A percentile compares a stretch with the other conserved stretches of the same genome.
These are phyloP conservation scores for Telenomus remus DNA, from an alignment of 1,140 invertebrate species.

Conservation along the genomic window DNA sequence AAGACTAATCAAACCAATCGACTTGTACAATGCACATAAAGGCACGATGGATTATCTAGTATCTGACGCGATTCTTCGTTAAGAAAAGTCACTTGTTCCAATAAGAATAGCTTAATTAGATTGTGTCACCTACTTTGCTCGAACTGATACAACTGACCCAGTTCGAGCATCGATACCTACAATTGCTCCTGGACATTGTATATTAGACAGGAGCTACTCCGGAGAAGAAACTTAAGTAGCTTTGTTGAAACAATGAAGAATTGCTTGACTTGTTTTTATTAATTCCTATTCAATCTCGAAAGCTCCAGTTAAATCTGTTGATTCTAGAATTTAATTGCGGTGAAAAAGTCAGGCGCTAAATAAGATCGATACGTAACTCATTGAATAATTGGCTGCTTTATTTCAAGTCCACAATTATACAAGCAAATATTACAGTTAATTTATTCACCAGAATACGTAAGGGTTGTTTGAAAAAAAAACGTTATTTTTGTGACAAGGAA, in stretches of 20 bases:
- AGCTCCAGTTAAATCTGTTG: slow-evolving; percentile 9
- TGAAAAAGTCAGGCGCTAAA: no score
- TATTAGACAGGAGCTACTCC: neutral
- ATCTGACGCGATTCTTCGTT: neutral
- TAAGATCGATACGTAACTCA: no score
- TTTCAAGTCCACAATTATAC: no score
- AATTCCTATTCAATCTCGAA: slow-evolving; percentile 16
- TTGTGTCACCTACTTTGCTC: slow-evolving; percentile 1
- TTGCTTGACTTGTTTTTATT: slow-evolving; percentile 17
- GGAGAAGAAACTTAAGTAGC: slow-evolving; percentile 8
- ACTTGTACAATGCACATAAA: no score
- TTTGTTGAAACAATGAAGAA: slow-evolving; percentile 24
- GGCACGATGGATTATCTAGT: neutral
- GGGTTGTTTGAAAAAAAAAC: no score
- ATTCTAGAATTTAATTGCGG: no score
- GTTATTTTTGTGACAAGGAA: no score
- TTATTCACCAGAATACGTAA: no score
- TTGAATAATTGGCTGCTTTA: no score
- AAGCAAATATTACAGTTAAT: no score
- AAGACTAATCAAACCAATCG: no score
- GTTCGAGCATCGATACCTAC: neutral
- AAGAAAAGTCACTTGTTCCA: neutral
- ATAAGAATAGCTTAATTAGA: neutral
- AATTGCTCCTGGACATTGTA: neutral
- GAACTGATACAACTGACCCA: neutral